Evolutionary conservation across 2,888 invertebrate genomes (phyloP), one percentile per base, ranked within the genome.

Genomic region (Euplagia quadripunctaria): DNA sequence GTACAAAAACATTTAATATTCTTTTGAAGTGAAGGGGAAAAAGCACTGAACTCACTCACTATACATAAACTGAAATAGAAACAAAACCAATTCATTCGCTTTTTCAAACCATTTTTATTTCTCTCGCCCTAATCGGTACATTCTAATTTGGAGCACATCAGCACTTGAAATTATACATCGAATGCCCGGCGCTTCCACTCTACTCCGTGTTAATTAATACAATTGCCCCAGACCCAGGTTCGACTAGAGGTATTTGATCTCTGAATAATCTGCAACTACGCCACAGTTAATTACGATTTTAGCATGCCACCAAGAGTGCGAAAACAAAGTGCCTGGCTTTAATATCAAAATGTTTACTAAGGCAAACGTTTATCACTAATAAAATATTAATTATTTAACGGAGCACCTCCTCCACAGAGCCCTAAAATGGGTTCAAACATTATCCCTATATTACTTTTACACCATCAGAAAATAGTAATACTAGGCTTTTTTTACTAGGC

Each of bases 201-300:
- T 41, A 20, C 1, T 5, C 20, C 43, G 58, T 31, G 58, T 58
- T 68, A 68, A 58, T 68, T 68, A 68, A 68, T 68, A 68, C 68
- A 58, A 43, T 68, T 58, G n/a, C 9, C 20, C 17, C 20, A 31
- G 31, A 31, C 11, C 20, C 55, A 52, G 31, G 16, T 46, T 58
- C 43, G 20, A 14, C 17, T 43, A 4, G 8, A 42, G 16, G 68
- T 58, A 58, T 20, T 52, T 68, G 67, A 68, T 55, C 42, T 41
- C 52, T 11, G n/a, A 41, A 66, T 66, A 49, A 49, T 65, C 46
- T 52, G 6, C 4, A 52, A 52, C 67, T 42, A 52, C 6, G n/a
- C 5, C 41, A 41, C 41, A 5, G 42, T 49, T 58, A 42, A 64
- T 42, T 17, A 7, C 1, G 71, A 64, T 58, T 80, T 58, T 55